Base-by-base conservation (phyloP, 2,113 vertebrate genomes). In the Sialia sialis region DNA sequence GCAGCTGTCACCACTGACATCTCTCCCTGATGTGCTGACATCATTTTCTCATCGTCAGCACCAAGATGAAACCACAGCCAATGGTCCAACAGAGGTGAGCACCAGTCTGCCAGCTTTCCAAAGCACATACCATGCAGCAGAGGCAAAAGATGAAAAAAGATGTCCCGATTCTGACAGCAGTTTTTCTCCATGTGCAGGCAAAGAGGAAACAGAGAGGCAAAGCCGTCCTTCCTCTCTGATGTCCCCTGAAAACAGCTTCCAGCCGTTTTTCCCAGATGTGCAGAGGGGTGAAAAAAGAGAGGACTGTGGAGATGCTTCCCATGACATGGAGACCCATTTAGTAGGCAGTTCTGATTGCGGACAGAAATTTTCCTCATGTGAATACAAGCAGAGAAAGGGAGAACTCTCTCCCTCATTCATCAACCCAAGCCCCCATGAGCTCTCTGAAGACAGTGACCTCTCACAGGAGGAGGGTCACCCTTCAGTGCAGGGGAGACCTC, bases 401-500 rank as follows among this genome's bases (percentile, higher is more conserved):
- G 99, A 99, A 92, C 98, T 99, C 32, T 99, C 99, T 3, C 99
- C 99, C 19, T 99, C 99, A 20, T 99, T 99, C 94, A 98, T 99
- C 94, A 99, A 99, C 94, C 99, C 99, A 0, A 98, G 98, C 90
- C 98, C 98, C 84, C 98, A 98, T 11, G 98, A 97, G 52, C 89
- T 98, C 43, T 98, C 98, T 32, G 99, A 98, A 36, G 98, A 99
- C 4, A 98, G 98, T 73, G 99, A 99, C 15, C 98, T 98, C 7
- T 98, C 99, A 18, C 97, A 98, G 74, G 98, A 98, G 23, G 98
- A 98, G 4, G 97, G 97, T 36, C 97, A 96, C 18, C 83, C 98
- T 54, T 98, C 98, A 9, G 97, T 98, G 54, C 98, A 98, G 70
- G 98, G 98, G 43, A 98, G 98, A 80, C 97, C 97, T 6, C 97